These are phyloP conservation scores for Colaptes auratus DNA, from an alignment of 2,113 vertebrate genomes.

Conservation along the genomic window DNA sequence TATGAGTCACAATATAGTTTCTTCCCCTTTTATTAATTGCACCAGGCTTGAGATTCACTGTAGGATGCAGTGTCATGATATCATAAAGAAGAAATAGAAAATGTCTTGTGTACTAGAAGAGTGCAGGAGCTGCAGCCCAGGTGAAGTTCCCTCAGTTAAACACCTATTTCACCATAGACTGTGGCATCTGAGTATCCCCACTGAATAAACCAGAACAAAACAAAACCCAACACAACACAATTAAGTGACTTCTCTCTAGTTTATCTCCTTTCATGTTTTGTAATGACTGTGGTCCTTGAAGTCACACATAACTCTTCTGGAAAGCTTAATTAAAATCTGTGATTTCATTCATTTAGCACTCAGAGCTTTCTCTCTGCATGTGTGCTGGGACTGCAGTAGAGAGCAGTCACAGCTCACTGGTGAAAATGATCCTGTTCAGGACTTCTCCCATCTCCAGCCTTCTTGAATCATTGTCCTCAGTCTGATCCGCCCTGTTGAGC, in stretches of 20 bases:
- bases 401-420: background rate
- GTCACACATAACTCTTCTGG: background rate
- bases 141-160: background rate
- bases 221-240: too few relatives aligned
- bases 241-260: background rate
- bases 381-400: constrained; percentile 15
- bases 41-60: background rate
- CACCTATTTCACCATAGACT: background rate
- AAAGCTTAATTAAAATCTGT: background rate
- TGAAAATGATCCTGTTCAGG: background rate
- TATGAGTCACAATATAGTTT: background rate
- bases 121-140: background rate
- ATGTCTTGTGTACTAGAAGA: background rate
- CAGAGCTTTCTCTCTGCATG: background rate
- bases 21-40: background rate
- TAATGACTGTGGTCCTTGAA: background rate
- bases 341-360: background rate
- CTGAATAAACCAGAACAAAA: background rate
- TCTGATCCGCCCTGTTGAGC: background rate
- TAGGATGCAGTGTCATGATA: background rate
- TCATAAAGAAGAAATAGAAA: background rate
- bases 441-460: background rate
- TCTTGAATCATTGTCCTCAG: background rate
- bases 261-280: background rate
- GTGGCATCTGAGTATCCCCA: background rate